These are phyloP conservation scores for Raphicerus campestris DNA, from an alignment of 2,113 vertebrate species.

Conservation along the genomic window DNA sequence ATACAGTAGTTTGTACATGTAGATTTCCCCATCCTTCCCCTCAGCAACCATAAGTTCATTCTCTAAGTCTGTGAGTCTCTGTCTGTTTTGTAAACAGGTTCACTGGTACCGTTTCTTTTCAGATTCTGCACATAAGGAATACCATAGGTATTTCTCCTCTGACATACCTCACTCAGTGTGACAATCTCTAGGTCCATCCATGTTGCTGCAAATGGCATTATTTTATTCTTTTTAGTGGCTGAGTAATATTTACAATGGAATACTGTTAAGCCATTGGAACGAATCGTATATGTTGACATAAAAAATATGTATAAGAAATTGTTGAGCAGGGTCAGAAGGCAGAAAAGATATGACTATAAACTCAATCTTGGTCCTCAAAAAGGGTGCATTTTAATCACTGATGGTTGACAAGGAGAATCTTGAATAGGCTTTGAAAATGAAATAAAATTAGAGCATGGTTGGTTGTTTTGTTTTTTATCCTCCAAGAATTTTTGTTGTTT, in stretches of 20 bases:
- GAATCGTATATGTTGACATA: not conserved
- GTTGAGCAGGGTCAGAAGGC: not conserved
- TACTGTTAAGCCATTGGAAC: not conserved
- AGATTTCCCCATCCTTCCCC: not conserved
- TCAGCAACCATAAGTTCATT: not conserved
- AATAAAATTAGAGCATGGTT: not conserved
- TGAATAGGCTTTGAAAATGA: constrained; percentile 2
- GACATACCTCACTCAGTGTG: not conserved
- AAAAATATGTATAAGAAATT: not conserved
- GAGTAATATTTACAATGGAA: not conserved
- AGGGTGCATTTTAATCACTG: not conserved
- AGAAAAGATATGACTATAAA: not conserved
- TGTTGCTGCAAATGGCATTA: not conserved
- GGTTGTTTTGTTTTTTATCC: constrained; percentile 30
- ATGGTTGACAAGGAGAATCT: not conserved
- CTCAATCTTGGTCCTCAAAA: not conserved
- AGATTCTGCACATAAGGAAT: not conserved
- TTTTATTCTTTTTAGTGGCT: not conserved
- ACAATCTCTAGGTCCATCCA: not conserved
- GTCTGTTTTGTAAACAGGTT: not conserved
- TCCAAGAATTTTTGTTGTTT: constrained; percentile 28
- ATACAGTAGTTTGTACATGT: not conserved
- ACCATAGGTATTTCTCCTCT: not conserved
- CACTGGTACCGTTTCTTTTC: not conserved
- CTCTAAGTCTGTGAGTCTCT: not conserved